phyloP scores from a whole-genome alignment of 1,140 invertebrate species.

The Asbolus verrucosus region DNA sequence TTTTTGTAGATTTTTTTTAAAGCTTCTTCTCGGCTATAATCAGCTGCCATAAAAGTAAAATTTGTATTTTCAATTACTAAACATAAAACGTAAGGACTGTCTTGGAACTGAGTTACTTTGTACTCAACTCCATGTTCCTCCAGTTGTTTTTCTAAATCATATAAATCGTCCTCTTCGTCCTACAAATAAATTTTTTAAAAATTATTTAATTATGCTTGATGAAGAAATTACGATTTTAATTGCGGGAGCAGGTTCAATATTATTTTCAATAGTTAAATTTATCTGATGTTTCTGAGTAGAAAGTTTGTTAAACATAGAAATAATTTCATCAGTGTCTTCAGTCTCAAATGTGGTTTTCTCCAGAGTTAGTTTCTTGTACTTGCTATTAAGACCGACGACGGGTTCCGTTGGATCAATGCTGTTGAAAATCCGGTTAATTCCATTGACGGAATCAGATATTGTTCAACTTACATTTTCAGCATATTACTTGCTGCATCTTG shows the following conservation, averaged over 20 bases:
- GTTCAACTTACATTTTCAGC: conserved; percentile 45
- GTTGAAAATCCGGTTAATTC: neutral
- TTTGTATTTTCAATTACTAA: conserved; percentile 16
- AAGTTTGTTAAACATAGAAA: neutral
- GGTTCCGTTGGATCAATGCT: too few species aligned
- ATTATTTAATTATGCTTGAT: neutral
- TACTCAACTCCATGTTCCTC: neutral
- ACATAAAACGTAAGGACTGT: conserved; percentile 8
- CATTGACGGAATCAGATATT: neutral
- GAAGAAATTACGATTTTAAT: conserved; percentile 6
- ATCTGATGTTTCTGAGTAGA: too few species aligned
- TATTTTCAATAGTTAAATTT: neutral
- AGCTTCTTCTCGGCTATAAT: conserved; percentile 15
- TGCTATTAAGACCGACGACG: conserved; percentile 1
- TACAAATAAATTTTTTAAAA: neutral
- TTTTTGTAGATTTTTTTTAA: neutral
- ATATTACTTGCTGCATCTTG: conserved; percentile 49
- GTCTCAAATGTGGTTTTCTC: neutral
- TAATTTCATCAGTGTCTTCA: conserved; percentile 18
- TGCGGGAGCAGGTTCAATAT: neutral
- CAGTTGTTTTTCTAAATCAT: conserved; percentile 1
- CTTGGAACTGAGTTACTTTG: conserved; percentile 16
- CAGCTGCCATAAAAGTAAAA: conserved; percentile 18
- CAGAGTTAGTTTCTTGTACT: neutral
- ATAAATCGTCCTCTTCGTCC: neutral